Percentiles rank a stretch among this genome's conserved stretches.
These are phyloP conservation scores for Pristis pectinata DNA, from an alignment of 2,797 vertebrate species.

Conservation along the genomic window DNA sequence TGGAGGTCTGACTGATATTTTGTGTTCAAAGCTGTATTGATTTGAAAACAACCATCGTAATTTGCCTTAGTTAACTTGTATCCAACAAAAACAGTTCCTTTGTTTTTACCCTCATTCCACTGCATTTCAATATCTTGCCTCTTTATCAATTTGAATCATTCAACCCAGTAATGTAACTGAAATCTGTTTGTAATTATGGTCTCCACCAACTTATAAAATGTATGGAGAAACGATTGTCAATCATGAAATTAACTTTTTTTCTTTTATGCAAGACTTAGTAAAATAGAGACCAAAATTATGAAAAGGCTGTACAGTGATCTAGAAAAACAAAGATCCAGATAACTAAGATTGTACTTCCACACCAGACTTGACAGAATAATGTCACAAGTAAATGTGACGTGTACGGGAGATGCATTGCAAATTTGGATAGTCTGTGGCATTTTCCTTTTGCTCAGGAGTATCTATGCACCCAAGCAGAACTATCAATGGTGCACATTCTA, in stretches of 20 bases:
- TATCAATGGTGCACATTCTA: neutral
- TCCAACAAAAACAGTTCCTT: neutral
- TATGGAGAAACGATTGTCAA: neutral
- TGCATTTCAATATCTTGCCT: neutral
- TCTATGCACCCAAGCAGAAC: neutral
- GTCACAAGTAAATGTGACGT: neutral
- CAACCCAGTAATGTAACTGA: neutral
- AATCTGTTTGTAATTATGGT: neutral
- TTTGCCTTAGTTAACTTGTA: neutral
- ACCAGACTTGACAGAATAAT: neutral
- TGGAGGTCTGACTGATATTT: neutral
- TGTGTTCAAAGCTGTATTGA: neutral
- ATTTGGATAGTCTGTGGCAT: neutral
- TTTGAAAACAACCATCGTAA: neutral
- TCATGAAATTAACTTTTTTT: neutral
- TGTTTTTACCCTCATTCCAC: neutral
- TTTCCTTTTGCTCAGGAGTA: neutral
- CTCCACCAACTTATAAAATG: neutral
- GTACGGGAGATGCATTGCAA: neutral
- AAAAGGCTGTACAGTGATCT: neutral
- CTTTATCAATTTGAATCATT: neutral
- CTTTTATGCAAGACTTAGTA: neutral
- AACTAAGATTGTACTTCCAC: neutral
- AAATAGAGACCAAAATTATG: neutral
- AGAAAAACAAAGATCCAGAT: neutral